phyloP scores from a whole-genome alignment of 2,797 vertebrate species.

The Sebastes wilsoni region DNA sequence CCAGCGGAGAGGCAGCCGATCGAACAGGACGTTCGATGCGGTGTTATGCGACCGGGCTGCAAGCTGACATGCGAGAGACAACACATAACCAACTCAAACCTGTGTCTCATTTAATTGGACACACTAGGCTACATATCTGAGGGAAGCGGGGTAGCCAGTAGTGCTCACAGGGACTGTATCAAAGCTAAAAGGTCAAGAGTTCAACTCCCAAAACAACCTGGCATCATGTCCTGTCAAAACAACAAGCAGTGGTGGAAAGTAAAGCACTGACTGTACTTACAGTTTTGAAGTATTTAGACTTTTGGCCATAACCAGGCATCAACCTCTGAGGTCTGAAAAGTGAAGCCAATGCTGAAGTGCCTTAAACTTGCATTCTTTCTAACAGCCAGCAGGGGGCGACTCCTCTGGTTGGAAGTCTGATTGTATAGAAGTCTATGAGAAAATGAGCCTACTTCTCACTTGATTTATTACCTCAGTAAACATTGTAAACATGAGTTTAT shows the following conservation, averaged over 20 bases:
- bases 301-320: too few relatives aligned
- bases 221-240: not conserved
- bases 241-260: not conserved
- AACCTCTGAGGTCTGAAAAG: not conserved
- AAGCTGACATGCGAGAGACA: constrained; percentile 18
- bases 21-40: not conserved
- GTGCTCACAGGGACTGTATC: not conserved
- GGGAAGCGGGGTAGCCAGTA: not conserved
- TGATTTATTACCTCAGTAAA: too few relatives aligned
- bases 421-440: too few relatives aligned
- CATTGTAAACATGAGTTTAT: too few relatives aligned
- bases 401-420: too few relatives aligned
- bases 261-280: not conserved
- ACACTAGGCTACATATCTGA: constrained; percentile 2
- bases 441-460: too few relatives aligned
- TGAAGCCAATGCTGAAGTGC: not conserved
- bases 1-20: constrained; percentile 14
- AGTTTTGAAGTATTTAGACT: not conserved
- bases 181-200: constrained; percentile 3
- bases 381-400: too few relatives aligned
- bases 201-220: not conserved
- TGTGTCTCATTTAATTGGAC: constrained; percentile 39
- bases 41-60: constrained; percentile 21
- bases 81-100: constrained; percentile 25
- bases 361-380: fast-evolving